Evolutionary conservation across 2,113 vertebrate genomes (phyloP).

Genomic region (Notothenia rossii): DNA sequence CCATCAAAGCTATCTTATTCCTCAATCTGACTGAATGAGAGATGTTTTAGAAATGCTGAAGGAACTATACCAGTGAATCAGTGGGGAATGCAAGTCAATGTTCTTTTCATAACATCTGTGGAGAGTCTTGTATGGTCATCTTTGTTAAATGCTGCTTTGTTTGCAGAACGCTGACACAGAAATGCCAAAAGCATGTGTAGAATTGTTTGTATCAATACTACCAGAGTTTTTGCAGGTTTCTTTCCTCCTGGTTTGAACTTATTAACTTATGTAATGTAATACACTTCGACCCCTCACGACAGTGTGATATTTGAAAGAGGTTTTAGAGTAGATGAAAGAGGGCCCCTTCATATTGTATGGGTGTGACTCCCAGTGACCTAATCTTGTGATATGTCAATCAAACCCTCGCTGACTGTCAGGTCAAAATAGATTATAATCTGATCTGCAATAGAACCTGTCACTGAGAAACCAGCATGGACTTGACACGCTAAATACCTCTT

Average conservation of each 20-base stretch:
- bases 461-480: conserved; percentile 35
- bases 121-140: background rate
- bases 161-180: background rate
- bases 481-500: conserved; percentile 31
- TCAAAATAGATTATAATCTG: conserved; percentile 73
- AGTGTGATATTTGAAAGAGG: conserved; percentile 37
- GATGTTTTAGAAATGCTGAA: conserved; percentile 31
- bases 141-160: conserved; percentile 11
- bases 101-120: conserved; percentile 12
- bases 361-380: conserved; percentile 42
- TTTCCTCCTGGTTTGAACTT: background rate
- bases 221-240: background rate
- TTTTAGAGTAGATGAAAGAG: conserved; percentile 33
- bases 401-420: conserved; percentile 62
- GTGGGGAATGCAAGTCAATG: background rate
- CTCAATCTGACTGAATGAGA: conserved; percentile 53
- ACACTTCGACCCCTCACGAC: conserved; percentile 48
- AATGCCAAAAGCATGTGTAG: no score
- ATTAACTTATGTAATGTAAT: background rate
- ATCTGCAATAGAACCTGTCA: conserved; percentile 57
- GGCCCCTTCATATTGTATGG: conserved; percentile 33
- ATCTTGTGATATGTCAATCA: conserved; percentile 74
- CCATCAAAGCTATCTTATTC: conserved; percentile 67
- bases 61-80: conserved; percentile 26
- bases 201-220: no score